Evolutionary conservation across 2,888 invertebrate species (phyloP), one percentile per base, ranked within the genome.

Genomic region (Heliconius hortense): DNA sequence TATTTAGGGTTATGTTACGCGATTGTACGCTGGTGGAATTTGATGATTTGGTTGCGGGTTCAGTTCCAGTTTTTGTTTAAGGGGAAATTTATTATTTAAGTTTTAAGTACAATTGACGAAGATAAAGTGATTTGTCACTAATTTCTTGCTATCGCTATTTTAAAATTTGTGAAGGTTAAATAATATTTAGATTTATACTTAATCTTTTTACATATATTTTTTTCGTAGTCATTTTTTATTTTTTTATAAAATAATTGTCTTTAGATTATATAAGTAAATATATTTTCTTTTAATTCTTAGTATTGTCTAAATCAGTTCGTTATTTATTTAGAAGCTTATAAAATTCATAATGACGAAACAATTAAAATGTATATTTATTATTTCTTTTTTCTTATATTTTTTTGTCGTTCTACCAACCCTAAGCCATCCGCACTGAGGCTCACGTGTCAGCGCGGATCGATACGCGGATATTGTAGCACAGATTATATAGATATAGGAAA

Each of bases 391-490:
- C 15, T 48, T 1, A 35, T 35, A 10, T 1, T 13, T 63, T 56
- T 74, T 63, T 39, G 21, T 24, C 18, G 13, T 11, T 31, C 13
- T 31, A 78, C 35, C 79, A 79, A 66, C 78, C 80, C 79, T 80
- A 71, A 68, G n/a, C 24, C 56, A 68, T 74, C 69, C 69, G 73
- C 75, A 70, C 69, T 66, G 67, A 72, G 76, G 72, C 76, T 74
- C 80, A 78, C 78, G 80, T 80, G 78, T 80, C 80, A 76, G 77
- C 79, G 77, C 79, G 77, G 82, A 83, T 82, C 83, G 81, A 83
- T 83, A 83, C 76, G 69, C 78, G 76, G 79, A 77, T 81, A 81
- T 79, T 79, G 73, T 80, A 79, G 78, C 80, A 80, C 81, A 80
- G 82, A 82, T 82, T 82, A 83, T 79, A 79, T 77, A 76, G 76